phyloP scores from a whole-genome alignment of 2,888 invertebrate genomes.

The Plagodis dolabraria region DNA sequence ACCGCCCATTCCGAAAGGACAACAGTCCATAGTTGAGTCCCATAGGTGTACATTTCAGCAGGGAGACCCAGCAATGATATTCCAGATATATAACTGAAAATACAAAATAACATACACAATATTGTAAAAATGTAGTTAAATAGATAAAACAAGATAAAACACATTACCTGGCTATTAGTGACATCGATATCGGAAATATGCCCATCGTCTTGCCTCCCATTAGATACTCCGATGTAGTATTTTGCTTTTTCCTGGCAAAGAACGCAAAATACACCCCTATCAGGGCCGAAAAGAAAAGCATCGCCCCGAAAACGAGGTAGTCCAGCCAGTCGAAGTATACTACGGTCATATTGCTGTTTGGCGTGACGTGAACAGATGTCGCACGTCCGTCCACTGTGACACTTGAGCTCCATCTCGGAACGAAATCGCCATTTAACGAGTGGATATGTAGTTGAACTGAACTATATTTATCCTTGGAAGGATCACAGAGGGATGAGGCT shows the following conservation, averaged over 20 bases:
- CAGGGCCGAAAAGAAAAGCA: conserved; percentile 87
- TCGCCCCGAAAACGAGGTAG: conserved; percentile 87
- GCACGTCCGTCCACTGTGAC: conserved; percentile 62
- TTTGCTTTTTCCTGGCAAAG: conserved; percentile 87
- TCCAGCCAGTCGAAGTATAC: conserved; percentile 86
- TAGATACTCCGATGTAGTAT: conserved; percentile 89
- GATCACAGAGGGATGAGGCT: conserved; percentile 71
- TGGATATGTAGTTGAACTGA: conserved; percentile 59
- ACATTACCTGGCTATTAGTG: conserved; percentile 89
- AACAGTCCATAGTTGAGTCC: conserved; percentile 89
- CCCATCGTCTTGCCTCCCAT: conserved; percentile 92
- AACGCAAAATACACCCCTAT: conserved; percentile 90
- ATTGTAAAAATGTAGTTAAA: too few species aligned
- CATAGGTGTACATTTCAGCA: conserved; percentile 91
- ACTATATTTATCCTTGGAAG: conserved; percentile 75
- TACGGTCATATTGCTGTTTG: conserved; percentile 54
- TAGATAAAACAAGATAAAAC: neutral
- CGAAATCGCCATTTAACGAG: conserved; percentile 65
- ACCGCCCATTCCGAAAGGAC: conserved; percentile 87
- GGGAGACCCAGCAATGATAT: conserved; percentile 89
- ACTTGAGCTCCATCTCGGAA: conserved; percentile 65
- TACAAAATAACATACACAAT: neutral
- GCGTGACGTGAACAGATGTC: conserved; percentile 24
- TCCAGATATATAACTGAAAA: conserved; percentile 89
- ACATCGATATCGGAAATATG: conserved; percentile 92